Percentiles rank a stretch among this genome's conserved stretches.
phyloP scores from a whole-genome alignment of 2,888 invertebrate species.

The Dynastes grantii region DNA sequence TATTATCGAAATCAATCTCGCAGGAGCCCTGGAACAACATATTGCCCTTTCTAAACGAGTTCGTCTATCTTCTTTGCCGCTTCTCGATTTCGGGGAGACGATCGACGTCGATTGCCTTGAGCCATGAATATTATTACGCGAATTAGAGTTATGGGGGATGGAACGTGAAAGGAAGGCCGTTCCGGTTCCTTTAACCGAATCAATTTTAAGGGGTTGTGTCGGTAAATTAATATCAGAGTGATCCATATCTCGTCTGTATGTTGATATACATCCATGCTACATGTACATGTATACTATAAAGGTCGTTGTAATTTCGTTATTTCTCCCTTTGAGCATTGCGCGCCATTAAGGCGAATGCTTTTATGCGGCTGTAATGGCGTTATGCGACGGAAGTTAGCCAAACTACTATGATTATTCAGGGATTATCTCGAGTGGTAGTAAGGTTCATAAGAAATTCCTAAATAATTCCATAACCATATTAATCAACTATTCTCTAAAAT shows the following conservation, averaged over 20 bases:
- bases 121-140: conserved; percentile 25
- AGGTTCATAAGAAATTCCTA: neutral
- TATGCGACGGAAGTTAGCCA: conserved; percentile 4
- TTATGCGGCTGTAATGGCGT: conserved; percentile 20
- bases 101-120: neutral
- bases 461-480: neutral
- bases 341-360: conserved; percentile 42
- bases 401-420: conserved; percentile 22
- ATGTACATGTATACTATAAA: conserved; percentile 14
- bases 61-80: neutral
- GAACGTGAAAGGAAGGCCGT: neutral
- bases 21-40: neutral
- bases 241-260: neutral
- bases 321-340: conserved; percentile 40
- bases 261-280: neutral
- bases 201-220: conserved; percentile 23
- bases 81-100: neutral
- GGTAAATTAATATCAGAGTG: conserved; percentile 40
- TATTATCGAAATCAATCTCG: conserved; percentile 33
- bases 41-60: neutral
- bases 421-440: neutral
- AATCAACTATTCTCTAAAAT: neutral
- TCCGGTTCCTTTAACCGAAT: conserved; percentile 31
- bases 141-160: conserved; percentile 17
- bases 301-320: conserved; percentile 43